Evolutionary conservation across 2,888 invertebrate species (phyloP).

Genomic region (Epistrophe grossulariae): DNA sequence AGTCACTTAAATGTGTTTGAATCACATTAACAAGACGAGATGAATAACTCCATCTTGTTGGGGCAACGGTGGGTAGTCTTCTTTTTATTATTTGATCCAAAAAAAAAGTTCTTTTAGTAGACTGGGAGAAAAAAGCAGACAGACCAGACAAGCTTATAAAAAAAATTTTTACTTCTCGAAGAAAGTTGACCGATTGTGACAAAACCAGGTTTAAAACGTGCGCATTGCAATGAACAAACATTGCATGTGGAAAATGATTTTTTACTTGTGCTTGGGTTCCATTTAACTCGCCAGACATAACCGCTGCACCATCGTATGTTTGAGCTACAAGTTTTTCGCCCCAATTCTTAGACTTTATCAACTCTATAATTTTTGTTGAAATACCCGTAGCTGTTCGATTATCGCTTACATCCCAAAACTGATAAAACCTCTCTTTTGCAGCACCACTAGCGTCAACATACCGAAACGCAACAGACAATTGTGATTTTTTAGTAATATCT

Average conservation of each 20-base stretch:
- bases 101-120: not conserved
- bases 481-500: no score
- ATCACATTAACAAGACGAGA: not conserved
- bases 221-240: slow-evolving; percentile 34
- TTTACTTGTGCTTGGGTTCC: slow-evolving; percentile 12
- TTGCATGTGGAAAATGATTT: not conserved
- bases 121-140: not conserved
- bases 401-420: slow-evolving; percentile 32
- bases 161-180: not conserved
- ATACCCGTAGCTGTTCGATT: slow-evolving; percentile 14
- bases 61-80: not conserved
- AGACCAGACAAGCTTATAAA: slow-evolving; percentile 2
- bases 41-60: slow-evolving; percentile 1
- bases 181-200: slow-evolving; percentile 19
- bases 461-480: slow-evolving; percentile 21
- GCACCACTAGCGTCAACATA: slow-evolving; percentile 23
- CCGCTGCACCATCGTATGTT: slow-evolving; percentile 39
- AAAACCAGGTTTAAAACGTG: slow-evolving; percentile 28
- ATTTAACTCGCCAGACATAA: slow-evolving; percentile 17
- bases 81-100: slow-evolving; percentile 5
- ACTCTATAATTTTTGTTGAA: not conserved
- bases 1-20: no score
- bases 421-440: slow-evolving; percentile 18
- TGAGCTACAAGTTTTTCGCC: slow-evolving; percentile 33
- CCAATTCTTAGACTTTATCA: slow-evolving; percentile 1